Evolutionary conservation across 2,797 vertebrate genomes (phyloP).

Genomic region (Nannoperca obscura): DNA sequence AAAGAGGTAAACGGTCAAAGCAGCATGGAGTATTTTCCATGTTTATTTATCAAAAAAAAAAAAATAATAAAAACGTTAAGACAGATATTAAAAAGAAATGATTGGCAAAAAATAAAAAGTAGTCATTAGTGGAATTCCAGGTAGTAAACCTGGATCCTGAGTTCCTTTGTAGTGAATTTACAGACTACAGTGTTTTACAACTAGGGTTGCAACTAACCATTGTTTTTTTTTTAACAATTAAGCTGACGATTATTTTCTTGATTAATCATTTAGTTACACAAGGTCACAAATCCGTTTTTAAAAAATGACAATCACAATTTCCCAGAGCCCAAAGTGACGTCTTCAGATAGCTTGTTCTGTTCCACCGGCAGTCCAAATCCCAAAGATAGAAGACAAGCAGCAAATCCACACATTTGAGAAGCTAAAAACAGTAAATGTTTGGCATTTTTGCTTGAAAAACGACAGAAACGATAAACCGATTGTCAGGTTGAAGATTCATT

Average conservation of each 20-base stretch:
- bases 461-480: not conserved
- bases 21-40: conserved; percentile 19
- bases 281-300: not conserved
- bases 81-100: conserved; percentile 24
- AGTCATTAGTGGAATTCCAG: conserved; percentile 38
- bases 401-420: not conserved
- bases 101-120: conserved; percentile 49
- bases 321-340: not conserved
- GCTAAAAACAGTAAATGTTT: not conserved
- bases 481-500: not conserved
- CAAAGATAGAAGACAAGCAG: conserved; percentile 15
- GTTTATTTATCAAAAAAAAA: not conserved
- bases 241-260: not conserved
- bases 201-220: not conserved
- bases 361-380: not conserved
- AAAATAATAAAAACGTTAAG: not conserved
- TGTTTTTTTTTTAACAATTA: conserved; percentile 2
- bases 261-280: conserved; percentile 16
- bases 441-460: not conserved
- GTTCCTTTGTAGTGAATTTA: conserved; percentile 41
- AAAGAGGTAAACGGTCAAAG: conserved; percentile 32
- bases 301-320: not conserved
- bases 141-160: conserved; percentile 62
- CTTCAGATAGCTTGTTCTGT: not conserved
- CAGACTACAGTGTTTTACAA: conserved; percentile 37